Percentiles rank a stretch among this genome's conserved stretches.
Conservation (phyloP, 2,888 invertebrate genomes). For the Cryptocheilus praepositus region DNA sequence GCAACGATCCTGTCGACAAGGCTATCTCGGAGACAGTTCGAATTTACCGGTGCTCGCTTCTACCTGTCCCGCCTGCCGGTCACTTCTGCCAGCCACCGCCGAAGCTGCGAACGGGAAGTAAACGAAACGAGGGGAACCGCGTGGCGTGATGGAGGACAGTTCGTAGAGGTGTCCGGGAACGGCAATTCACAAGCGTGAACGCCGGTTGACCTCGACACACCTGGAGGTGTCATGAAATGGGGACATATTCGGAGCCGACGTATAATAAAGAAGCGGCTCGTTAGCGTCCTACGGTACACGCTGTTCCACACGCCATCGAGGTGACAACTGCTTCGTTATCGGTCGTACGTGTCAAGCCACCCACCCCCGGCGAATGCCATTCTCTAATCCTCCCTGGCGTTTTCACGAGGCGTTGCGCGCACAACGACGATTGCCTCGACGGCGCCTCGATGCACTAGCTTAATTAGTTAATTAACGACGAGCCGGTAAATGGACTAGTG, state of each 20-base stretch:
- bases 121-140: neutral
- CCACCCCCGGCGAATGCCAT: conserved; percentile 7
- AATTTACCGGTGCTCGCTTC: conserved; percentile 3
- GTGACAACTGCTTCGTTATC: conserved; percentile 41
- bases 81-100: conserved; percentile 1
- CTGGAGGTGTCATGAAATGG: neutral
- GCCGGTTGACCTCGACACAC: neutral
- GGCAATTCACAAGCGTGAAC: conserved; percentile 1
- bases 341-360: conserved; percentile 21
- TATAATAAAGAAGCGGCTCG: conserved; percentile 23
- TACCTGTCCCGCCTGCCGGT: conserved; percentile 1
- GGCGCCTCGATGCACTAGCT: conserved; percentile 35
- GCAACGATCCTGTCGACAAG: no score
- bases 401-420: conserved; percentile 9
- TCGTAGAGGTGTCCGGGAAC: neutral
- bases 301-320: conserved; percentile 9
- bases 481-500: conserved; percentile 33
- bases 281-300: conserved; percentile 20
- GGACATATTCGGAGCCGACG: neutral
- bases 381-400: conserved; percentile 27
- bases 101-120: neutral
- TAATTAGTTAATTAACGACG: conserved; percentile 53
- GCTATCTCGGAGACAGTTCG: neutral
- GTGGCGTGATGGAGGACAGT: neutral
- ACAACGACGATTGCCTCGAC: neutral